Percentiles rank a stretch among this genome's conserved stretches.
Evolutionary conservation across 2,797 vertebrate genomes (phyloP).

Genomic region (Bovichtus variegatus): DNA sequence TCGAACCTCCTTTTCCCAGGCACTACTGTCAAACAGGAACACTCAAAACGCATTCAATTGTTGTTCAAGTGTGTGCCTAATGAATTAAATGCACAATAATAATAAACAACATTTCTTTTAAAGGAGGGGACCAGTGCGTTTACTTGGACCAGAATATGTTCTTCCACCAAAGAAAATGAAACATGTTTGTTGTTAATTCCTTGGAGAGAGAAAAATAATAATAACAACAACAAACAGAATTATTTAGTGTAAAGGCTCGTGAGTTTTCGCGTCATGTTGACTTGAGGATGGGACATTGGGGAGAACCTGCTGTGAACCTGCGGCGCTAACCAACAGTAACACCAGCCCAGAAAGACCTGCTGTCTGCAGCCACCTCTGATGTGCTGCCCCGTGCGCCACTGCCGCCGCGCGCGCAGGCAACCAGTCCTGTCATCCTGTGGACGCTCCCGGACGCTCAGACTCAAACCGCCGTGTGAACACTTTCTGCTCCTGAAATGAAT

Average conservation of each 20-base stretch:
- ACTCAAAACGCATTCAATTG: no score
- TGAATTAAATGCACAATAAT: no score
- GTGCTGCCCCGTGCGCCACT: slow-evolving; percentile 58
- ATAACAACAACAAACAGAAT: background rate
- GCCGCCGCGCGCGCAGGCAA: slow-evolving; percentile 48
- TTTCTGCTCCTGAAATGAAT: background rate
- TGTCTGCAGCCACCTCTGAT: slow-evolving; percentile 23
- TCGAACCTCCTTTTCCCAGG: no score
- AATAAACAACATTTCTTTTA: no score
- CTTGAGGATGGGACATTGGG: background rate
- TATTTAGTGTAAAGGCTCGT: accelerated
- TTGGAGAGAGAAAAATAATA: background rate
- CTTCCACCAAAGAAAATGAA: background rate
- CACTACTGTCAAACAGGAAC: no score
- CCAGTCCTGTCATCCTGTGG: slow-evolving; percentile 18
- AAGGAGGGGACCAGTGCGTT: no score
- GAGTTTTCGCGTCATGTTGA: background rate
- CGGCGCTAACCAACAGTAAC: no score
- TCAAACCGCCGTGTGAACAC: slow-evolving; percentile 11
- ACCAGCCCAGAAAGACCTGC: background rate
- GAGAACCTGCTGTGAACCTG: background rate
- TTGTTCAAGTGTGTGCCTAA: no score
- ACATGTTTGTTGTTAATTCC: background rate
- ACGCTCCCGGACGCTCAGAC: slow-evolving; percentile 21
- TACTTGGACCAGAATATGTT: background rate